Percentiles rank a stretch among this genome's conserved stretches.
Conservation (phyloP, 2,797 vertebrate genomes). For the Hapalemur alaotrensis region DNA sequence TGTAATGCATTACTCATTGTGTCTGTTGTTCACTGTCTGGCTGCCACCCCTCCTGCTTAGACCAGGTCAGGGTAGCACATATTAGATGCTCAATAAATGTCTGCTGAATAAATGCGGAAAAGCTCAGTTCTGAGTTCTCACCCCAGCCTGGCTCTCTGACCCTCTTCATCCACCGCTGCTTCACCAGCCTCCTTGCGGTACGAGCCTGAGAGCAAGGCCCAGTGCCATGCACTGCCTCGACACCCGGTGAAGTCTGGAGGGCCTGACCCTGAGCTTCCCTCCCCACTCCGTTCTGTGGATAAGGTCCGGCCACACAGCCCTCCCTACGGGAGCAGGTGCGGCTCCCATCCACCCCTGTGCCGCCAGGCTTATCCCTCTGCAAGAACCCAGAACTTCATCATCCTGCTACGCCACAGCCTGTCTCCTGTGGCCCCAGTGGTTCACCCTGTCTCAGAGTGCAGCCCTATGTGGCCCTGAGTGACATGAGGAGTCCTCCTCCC, state of each 20-base stretch:
- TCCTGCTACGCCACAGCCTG: not conserved
- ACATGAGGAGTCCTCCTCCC: not conserved
- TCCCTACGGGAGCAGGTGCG: not conserved
- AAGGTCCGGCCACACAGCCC: not conserved
- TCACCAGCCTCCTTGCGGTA: not conserved
- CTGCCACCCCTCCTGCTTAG: not conserved
- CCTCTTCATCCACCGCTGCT: not conserved
- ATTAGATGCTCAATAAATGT: not conserved
- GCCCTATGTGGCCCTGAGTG: not conserved
- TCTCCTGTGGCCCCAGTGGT: not conserved
- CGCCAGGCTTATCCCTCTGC: not conserved
- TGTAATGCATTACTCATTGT: not conserved
- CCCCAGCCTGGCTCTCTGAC: not conserved
- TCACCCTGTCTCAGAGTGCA: not conserved
- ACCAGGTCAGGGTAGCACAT: too few relatives aligned
- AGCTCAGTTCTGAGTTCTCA: not conserved
- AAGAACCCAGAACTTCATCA: not conserved
- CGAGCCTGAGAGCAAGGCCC: not conserved
- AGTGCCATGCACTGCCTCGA: not conserved
- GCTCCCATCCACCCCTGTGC: not conserved
- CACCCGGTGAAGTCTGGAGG: not conserved
- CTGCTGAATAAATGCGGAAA: not conserved
- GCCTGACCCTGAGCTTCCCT: too few relatives aligned
- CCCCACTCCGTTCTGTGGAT: not conserved
- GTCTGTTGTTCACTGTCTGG: not conserved